phyloP scores from a whole-genome alignment of 2,888 invertebrate genomes.

The Phytoseiulus persimilis region DNA sequence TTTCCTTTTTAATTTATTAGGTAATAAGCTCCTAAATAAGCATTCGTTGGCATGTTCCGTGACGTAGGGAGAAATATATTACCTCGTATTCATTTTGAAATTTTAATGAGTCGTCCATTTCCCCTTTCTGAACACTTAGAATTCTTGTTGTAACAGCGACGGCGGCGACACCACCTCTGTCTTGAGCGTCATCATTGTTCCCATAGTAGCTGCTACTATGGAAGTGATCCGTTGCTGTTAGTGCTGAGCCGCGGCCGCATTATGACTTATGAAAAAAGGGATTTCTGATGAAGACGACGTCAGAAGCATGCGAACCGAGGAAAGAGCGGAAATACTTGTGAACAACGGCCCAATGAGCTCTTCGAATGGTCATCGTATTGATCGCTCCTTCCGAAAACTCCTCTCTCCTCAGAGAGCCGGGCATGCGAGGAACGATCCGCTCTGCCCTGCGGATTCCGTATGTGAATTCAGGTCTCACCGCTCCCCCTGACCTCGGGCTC shows the following conservation, averaged over 20 bases:
- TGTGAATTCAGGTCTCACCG: too few relatives aligned
- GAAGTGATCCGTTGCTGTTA: background rate
- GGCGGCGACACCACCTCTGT: background rate
- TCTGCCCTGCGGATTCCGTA: too few relatives aligned
- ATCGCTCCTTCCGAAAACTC: too few relatives aligned
- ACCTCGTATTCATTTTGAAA: background rate
- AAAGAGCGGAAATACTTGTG: background rate
- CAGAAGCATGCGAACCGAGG: background rate
- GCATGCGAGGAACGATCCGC: too few relatives aligned
- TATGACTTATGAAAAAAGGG: background rate
- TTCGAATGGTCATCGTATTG: too few relatives aligned
- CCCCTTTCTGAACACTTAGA: background rate
- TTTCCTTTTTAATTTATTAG: background rate
- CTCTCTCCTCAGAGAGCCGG: too few relatives aligned
- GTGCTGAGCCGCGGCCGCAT: background rate
- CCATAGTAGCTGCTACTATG: background rate
- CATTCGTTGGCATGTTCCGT: background rate
- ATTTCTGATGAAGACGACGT: background rate
- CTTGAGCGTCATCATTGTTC: background rate
- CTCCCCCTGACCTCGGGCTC: too few relatives aligned
- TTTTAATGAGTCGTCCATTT: background rate
- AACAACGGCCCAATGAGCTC: too few relatives aligned
- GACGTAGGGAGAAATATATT: background rate
- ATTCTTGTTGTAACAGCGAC: background rate
- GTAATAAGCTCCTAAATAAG: background rate